phyloP scores from a whole-genome alignment of 2,797 vertebrate genomes.

The Pantherophis vulpinus region DNA sequence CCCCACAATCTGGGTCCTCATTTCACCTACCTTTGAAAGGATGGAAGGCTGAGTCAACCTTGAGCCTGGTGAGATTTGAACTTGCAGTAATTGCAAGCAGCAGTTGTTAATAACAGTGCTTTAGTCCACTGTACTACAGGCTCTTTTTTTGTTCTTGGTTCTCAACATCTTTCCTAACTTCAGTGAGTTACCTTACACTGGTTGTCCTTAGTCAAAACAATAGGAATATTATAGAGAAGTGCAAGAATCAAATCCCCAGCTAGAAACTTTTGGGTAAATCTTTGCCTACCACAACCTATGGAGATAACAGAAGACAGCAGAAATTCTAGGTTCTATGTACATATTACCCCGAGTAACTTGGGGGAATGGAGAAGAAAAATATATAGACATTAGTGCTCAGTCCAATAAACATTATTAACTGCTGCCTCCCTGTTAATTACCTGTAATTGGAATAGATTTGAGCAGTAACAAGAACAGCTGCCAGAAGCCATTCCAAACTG shows the following conservation, averaged over 20 bases:
- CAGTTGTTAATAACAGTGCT: too few species aligned
- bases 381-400: too few species aligned
- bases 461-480: slow-evolving; percentile 73
- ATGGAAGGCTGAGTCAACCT: too few species aligned
- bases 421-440: background rate
- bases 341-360: background rate
- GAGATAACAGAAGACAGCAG: background rate
- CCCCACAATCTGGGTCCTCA: too few species aligned
- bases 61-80: too few species aligned
- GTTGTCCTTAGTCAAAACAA: background rate
- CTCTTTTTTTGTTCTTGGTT: background rate
- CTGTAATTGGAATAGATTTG: slow-evolving; percentile 86
- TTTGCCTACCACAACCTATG: background rate
- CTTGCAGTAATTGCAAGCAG: too few species aligned
- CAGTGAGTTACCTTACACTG: background rate
- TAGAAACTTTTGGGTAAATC: background rate
- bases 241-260: background rate
- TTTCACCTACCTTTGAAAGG: too few species aligned
- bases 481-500: slow-evolving; percentile 80
- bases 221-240: background rate
- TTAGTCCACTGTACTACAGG: too few species aligned
- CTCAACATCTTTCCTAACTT: background rate
- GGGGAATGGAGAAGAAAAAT: background rate
- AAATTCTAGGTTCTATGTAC: background rate
- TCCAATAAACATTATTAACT: fast-evolving